Percentiles rank a stretch among this genome's conserved stretches.
Conservation (phyloP, 2,113 vertebrate genomes). For the Prinia subflava region DNA sequence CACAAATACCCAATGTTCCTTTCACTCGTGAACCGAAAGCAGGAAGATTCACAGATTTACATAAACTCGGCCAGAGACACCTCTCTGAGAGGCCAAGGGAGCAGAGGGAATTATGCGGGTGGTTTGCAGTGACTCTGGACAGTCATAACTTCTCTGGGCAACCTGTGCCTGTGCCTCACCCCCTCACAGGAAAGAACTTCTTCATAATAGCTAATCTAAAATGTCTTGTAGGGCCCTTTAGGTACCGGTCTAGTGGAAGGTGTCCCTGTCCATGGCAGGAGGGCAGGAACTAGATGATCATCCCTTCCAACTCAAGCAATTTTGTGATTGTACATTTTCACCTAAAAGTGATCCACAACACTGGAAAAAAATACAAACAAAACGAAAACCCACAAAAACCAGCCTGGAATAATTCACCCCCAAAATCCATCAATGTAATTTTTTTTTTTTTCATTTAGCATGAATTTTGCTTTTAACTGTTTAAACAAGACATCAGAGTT, state of each 20-base stretch:
- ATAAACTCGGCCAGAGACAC: neutral
- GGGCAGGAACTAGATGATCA: neutral
- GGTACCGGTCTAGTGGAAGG: neutral
- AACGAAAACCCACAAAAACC: accelerated
- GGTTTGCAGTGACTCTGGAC: neutral
- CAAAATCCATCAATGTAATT: neutral
- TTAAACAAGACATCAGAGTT: neutral
- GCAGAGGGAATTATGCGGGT: neutral
- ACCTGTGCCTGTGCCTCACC: neutral
- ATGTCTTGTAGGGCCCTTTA: neutral
- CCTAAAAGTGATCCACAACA: neutral
- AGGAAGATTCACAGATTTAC: neutral
- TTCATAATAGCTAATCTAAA: neutral
- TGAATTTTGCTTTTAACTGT: neutral
- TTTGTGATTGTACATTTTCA: neutral
- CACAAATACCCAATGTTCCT: neutral
- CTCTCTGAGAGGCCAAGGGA: accelerated
- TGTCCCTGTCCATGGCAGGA: neutral
- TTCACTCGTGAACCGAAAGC: accelerated
- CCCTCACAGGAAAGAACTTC: neutral
- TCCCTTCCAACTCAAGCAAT: neutral
- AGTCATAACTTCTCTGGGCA: neutral
- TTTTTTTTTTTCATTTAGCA: too few species aligned
- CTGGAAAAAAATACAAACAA: neutral
- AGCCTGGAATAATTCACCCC: neutral